Evolutionary conservation across 2,113 vertebrate genomes (phyloP).

Genomic region (Antigone vipio): DNA sequence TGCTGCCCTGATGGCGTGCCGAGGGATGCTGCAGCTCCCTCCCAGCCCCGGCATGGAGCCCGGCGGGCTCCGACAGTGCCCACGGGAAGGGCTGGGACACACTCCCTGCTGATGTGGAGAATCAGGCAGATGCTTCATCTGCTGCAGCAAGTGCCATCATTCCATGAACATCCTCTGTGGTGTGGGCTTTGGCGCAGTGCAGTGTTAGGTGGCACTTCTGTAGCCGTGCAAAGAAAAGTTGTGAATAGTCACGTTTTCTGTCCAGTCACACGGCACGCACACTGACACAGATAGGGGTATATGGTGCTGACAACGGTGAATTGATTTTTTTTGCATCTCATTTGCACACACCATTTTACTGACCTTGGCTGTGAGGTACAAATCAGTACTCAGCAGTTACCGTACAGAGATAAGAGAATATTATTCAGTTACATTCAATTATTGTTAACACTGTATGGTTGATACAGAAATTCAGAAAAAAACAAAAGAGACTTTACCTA

Average conservation of each 20-base stretch:
- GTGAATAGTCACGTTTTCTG: background rate
- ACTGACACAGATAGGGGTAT: background rate
- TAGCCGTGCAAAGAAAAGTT: background rate
- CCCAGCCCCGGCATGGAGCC: accelerated
- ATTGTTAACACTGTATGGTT: background rate
- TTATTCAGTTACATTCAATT: background rate
- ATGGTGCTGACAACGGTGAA: background rate
- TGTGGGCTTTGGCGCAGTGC: accelerated
- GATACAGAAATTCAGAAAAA: background rate
- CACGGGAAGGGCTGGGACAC: accelerated
- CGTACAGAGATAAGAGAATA: background rate
- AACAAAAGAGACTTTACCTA: background rate
- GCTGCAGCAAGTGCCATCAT: background rate
- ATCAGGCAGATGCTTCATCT: background rate
- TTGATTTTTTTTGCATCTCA: background rate
- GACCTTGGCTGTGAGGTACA: background rate
- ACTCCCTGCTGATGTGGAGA: accelerated
- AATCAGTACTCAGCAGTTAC: background rate
- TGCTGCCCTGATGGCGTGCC: accelerated
- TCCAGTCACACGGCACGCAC: accelerated
- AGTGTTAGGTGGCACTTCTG: background rate
- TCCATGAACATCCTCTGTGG: background rate
- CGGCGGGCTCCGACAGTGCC: accelerated
- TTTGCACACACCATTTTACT: background rate
- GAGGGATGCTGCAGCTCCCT: background rate